Evolutionary conservation across 2,888 invertebrate species (phyloP).

Genomic region (Margaritifera margaritifera): DNA sequence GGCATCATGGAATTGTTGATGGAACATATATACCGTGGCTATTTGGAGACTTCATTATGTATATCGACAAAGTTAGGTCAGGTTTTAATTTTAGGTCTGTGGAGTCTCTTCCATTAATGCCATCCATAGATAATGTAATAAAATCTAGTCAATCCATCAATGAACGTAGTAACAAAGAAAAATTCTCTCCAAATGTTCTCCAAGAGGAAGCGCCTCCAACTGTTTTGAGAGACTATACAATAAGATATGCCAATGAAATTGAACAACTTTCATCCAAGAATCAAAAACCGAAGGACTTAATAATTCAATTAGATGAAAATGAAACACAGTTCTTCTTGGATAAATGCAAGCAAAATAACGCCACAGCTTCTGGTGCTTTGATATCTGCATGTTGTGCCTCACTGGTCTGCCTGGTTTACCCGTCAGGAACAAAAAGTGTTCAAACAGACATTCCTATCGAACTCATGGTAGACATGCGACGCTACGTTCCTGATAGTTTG

Average conservation of each 20-base stretch:
- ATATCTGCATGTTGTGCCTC: constrained; percentile 24
- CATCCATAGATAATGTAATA: constrained; percentile 25
- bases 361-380: constrained; percentile 17
- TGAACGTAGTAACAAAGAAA: not conserved
- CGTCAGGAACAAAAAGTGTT: not conserved
- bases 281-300: constrained; percentile 18
- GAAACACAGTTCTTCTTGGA: constrained; percentile 12
- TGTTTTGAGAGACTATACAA: constrained; percentile 17
- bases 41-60: constrained; percentile 32
- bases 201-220: not conserved
- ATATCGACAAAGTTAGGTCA: constrained; percentile 23
- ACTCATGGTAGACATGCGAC: constrained; percentile 30
- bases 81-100: not conserved
- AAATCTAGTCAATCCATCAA: not conserved
- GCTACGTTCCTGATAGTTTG: constrained; percentile 4
- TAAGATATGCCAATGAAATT: constrained; percentile 22
- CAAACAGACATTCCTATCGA: constrained; percentile 26
- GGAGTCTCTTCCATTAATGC: constrained; percentile 22
- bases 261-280: not conserved
- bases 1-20: constrained; percentile 33
- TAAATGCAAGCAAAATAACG: constrained; percentile 6
- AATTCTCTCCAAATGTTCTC: too few species aligned
- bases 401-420: constrained; percentile 27
- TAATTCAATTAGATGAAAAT: constrained; percentile 18
- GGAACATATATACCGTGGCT: constrained; percentile 33